Evolutionary conservation across 2,888 invertebrate species (phyloP), one percentile per base, ranked within the genome.

Genomic region (Macrosoma leucophasiata): DNA sequence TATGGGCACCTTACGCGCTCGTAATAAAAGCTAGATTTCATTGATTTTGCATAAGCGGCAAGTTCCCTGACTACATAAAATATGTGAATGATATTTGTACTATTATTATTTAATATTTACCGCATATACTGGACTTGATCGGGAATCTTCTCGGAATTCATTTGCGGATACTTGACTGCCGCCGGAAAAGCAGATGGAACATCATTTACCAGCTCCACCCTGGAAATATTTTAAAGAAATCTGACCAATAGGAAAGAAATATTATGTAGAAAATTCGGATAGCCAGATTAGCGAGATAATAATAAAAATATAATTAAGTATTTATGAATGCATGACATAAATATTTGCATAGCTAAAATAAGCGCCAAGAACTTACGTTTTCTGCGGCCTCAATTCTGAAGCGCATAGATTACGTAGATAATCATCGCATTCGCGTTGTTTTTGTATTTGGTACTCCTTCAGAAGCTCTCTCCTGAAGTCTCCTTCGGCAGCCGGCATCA

Each of bases 361-460:
- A n/a, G n/a, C n/a, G n/a, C 30, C 41, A 29, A 33, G 24, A 27
- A 65, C 68, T 68, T 60, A 82, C 81, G 64, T 63, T 59, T 76
- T 70, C 51, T 68, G 76, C 43, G 64, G 70, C 51, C 70, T 62
- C 48, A 68, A 47, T 41, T 82, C 79, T 1, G 76, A 61, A 11
- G 81, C 71, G 59, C 76, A 75, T 10, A 84, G 66, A 56, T 77
- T 81, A 29, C 81, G 70, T 3, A 84, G 53, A 50, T 84, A 84
- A 47, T 78, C 81, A 52, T 84, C 82, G 50, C 82, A 82, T 58
- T 82, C 84, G 29, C 89, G 87, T 63, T 91, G 90, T 58, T 91
- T 92, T 55, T 91, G 90, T 48, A 90, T 88, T 66, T 94, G 93
- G 62, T 91, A 94, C 62, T 94, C 93, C 58, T 91, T 92, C 52